Base-by-base conservation (phyloP, 2,888 invertebrate species). In the Aromia moschata region DNA sequence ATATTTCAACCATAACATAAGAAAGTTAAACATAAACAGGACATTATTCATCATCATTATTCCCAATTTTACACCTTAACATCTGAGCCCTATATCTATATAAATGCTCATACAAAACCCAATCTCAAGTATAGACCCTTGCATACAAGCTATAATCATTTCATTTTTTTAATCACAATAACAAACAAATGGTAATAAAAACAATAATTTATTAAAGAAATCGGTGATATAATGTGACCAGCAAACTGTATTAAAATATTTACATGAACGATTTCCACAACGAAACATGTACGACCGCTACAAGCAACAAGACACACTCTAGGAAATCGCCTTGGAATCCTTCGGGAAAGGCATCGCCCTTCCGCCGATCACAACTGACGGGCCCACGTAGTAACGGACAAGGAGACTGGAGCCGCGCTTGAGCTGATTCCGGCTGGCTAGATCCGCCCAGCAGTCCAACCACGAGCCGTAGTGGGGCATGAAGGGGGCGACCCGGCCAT, bases 361-460 rank as follows among this genome's bases (percentile, higher is more conserved):
- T 46, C 79, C 79, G 45, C 74, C 73, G 51, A 79, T 75, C 38
- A 77, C 65, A 33, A 80, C 67, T 62, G 80, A 76, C 16, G 85
- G 84, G n/a, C 85, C 85, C 11, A 83, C 82, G 66, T 86, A 86
- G 79, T 90, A 91, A 74, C 93, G 88, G 84, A 90, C 90, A 72
- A 93, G 84, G 55, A 95, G 79, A 61, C 92, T 93, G 67, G 92
- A 92, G 15, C 96, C 96, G 47, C 96, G 86, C 79, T 94, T 94
- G 57, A 95, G 84, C 74, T 94, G 91, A 68, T 90, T 89, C 64
- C 86, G 87, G 47, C 84, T 80, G 11, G 88, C 84, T 49, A 96
- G 83, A 73, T 95, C 93, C 58, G 84, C 84, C 90, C 91, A 95
- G 79, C 96, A 96, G 57, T 90, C 86, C 5, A 87, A 79, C 96